These are phyloP conservation scores for Pelochelys cantorii DNA, from an alignment of 2,797 vertebrate genomes.

Conservation along the genomic window DNA sequence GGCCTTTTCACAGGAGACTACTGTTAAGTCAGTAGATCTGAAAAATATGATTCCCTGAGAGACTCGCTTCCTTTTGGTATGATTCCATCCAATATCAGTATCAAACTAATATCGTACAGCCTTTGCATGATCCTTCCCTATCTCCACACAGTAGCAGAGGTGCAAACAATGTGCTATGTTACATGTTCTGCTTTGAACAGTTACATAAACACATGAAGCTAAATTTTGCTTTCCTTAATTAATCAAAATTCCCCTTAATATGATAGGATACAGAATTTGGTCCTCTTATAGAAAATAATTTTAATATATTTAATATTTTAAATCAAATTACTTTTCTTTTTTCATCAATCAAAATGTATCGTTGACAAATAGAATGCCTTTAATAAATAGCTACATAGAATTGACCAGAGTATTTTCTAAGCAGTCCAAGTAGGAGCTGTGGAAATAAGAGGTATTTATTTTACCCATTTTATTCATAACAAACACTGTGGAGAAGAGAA, in stretches of 20 bases:
- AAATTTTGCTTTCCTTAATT: background rate
- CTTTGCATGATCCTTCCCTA: background rate
- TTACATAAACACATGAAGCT: background rate
- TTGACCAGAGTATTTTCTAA: background rate
- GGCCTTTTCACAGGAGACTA: background rate
- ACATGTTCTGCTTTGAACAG: background rate
- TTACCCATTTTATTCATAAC: background rate
- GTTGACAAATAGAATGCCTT: background rate
- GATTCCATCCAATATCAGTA: background rate
- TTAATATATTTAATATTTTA: background rate
- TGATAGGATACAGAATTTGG: background rate
- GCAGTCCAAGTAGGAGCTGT: background rate
- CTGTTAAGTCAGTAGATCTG: background rate
- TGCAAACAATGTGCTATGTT: background rate
- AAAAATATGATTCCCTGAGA: background rate
- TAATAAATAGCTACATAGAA: background rate
- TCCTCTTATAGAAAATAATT: background rate
- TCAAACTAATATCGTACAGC: accelerated
- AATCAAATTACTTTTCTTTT: background rate
- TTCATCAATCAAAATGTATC: background rate
- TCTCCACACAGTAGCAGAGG: background rate
- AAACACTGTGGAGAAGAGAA: background rate
- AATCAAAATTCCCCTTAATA: background rate
- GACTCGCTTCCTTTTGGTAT: background rate
- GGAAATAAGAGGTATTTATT: background rate